These are phyloP conservation scores for Drosophila santomea DNA, from an alignment of 1,140 invertebrate genomes.

Conservation along the genomic window DNA sequence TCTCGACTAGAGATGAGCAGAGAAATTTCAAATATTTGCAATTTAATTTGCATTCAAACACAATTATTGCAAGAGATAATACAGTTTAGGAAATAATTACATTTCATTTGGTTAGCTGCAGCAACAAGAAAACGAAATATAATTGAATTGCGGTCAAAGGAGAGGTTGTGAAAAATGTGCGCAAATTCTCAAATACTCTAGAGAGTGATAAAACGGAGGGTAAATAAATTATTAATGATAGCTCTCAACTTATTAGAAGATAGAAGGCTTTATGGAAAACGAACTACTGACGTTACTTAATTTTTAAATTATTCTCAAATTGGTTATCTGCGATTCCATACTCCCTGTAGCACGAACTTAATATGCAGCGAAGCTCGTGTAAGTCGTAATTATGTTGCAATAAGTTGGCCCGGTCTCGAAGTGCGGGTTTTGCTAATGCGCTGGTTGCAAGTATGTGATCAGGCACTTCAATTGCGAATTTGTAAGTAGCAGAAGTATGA, in stretches of 20 bases:
- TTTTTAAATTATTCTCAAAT: too few species aligned
- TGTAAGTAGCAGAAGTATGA: not conserved
- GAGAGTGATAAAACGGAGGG: not conserved
- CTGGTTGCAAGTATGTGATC: constrained; percentile 58
- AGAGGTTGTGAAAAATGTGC: not conserved
- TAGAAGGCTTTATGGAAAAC: too few species aligned
- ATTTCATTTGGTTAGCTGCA: constrained; percentile 1
- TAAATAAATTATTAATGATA: too few species aligned
- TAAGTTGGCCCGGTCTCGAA: constrained; percentile 44
- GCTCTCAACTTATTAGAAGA: too few species aligned
- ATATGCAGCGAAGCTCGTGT: constrained; percentile 50
- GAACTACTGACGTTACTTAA: too few species aligned
- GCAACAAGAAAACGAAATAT: not conserved
- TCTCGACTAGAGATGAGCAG: constrained; percentile 36
- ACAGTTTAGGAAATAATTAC: constrained; percentile 23
- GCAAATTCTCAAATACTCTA: not conserved
- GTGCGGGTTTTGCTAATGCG: constrained; percentile 44
- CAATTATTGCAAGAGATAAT: constrained; percentile 32
- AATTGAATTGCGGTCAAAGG: constrained; percentile 5
- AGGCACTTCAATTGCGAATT: constrained; percentile 41
- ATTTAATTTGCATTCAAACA: constrained; percentile 41
- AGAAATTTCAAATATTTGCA: constrained; percentile 42
- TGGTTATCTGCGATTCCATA: not conserved
- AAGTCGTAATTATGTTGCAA: constrained; percentile 76
- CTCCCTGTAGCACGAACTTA: constrained; percentile 44